phyloP scores from a whole-genome alignment of 2,113 vertebrate genomes.

The Rhineura floridana region DNA sequence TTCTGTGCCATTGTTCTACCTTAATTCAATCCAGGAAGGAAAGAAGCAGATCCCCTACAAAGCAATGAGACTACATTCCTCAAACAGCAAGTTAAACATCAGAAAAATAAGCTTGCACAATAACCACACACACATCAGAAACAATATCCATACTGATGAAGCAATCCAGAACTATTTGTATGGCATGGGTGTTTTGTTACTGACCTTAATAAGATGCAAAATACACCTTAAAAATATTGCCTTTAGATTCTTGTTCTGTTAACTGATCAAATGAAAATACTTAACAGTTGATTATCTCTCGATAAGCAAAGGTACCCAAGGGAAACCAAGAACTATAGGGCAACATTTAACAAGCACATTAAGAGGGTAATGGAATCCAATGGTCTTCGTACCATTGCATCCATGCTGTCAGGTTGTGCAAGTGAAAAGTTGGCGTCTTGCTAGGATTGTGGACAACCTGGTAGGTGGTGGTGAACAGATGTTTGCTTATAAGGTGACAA shows the following conservation, averaged over 20 bases:
- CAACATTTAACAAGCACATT: background rate
- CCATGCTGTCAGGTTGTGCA: background rate
- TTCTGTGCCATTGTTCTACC: background rate
- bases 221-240: background rate
- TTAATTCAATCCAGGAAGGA: background rate
- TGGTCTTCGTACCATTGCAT: background rate
- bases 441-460: background rate
- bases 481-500: background rate
- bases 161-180: background rate
- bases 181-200: background rate
- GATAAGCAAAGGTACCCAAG: background rate
- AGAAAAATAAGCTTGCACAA: background rate
- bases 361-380: background rate
- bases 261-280: background rate
- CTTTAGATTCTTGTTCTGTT: background rate
- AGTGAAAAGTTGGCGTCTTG: background rate
- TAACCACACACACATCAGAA: background rate
- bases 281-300: background rate
- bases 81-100: background rate
- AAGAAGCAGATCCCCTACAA: background rate
- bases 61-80: background rate
- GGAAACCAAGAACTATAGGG: background rate
- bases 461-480: too few relatives aligned
- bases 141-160: background rate
- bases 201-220: background rate